These are phyloP conservation scores for Cactoblastis cactorum DNA, from an alignment of 2,888 invertebrate species.

Conservation along the genomic window DNA sequence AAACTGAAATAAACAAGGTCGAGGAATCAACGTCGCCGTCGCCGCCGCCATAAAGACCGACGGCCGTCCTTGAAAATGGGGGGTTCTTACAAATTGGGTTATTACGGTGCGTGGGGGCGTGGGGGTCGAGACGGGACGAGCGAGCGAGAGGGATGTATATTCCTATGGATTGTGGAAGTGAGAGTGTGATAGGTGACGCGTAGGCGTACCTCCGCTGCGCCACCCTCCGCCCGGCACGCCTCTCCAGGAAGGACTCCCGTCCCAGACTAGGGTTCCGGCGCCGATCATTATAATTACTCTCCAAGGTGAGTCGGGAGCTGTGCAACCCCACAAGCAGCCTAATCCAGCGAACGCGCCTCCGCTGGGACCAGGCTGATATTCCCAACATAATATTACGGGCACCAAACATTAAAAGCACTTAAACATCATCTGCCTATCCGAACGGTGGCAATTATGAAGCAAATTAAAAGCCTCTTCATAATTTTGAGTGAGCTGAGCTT, in stretches of 20 bases:
- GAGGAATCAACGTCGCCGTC: slow-evolving; percentile 77
- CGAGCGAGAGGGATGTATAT: slow-evolving; percentile 40
- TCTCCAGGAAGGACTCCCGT: slow-evolving; percentile 72
- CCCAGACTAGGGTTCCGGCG: slow-evolving; percentile 72
- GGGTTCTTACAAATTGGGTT: slow-evolving; percentile 81
- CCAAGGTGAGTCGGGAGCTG: slow-evolving; percentile 71
- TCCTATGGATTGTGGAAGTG: slow-evolving; percentile 28
- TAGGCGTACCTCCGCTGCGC: slow-evolving; percentile 72
- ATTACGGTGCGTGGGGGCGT: slow-evolving; percentile 72
- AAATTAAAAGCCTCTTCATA: slow-evolving; percentile 58
- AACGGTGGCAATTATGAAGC: slow-evolving; percentile 55
- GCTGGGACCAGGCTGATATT: slow-evolving; percentile 61
- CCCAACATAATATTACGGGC: slow-evolving; percentile 56
- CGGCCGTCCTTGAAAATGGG: slow-evolving; percentile 79
- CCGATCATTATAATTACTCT: slow-evolving; percentile 79
- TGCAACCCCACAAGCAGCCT: slow-evolving; percentile 62
- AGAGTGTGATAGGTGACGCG: slow-evolving; percentile 52
- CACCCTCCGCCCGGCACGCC: slow-evolving; percentile 71
- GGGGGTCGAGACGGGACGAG: slow-evolving; percentile 63
- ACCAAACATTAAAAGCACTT: slow-evolving; percentile 66
- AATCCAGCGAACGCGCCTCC: slow-evolving; percentile 61
- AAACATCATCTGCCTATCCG: slow-evolving; percentile 57
- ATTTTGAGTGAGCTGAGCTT: slow-evolving; percentile 45
- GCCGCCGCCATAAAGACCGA: slow-evolving; percentile 78
- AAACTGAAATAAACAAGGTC: slow-evolving; percentile 80